Percentiles rank a stretch among this genome's conserved stretches.
Conservation (phyloP, 2,888 invertebrate genomes). For the Hipparchia sbordonii region DNA sequence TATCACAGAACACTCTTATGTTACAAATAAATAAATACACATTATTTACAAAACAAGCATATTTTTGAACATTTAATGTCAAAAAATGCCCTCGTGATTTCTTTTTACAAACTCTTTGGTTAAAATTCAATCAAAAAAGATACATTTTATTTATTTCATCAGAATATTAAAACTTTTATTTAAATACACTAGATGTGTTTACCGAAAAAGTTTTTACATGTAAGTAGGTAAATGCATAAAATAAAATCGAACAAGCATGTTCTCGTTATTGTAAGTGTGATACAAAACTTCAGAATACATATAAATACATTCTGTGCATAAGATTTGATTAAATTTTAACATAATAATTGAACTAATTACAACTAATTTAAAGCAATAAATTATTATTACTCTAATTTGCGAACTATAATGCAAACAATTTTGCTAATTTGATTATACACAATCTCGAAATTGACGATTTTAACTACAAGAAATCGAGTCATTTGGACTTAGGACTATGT, state of each 20-base stretch:
- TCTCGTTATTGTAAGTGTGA: too few relatives aligned
- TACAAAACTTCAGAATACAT: neutral
- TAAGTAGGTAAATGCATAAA: too few relatives aligned
- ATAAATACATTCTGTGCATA: neutral
- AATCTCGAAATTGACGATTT: too few relatives aligned
- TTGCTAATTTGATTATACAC: too few relatives aligned
- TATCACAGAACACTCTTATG: constrained; percentile 34
- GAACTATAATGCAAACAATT: neutral
- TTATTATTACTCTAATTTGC: neutral
- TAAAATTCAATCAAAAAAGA: neutral
- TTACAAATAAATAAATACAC: constrained; percentile 28
- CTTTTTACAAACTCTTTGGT: neutral
- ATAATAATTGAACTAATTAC: neutral
- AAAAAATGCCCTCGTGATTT: neutral
- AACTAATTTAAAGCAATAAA: constrained; percentile 1
- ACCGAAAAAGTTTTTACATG: too few relatives aligned
- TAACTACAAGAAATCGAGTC: too few relatives aligned
- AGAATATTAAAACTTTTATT: neutral
- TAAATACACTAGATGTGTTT: neutral
- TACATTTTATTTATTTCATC: neutral
- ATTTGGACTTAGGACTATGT: too few relatives aligned
- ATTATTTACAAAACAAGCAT: constrained; percentile 10
- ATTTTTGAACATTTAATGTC: constrained; percentile 1
- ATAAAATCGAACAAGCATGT: too few relatives aligned
- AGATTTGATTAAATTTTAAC: too few relatives aligned